phyloP scores from a whole-genome alignment of 2,888 invertebrate genomes.

The Esperia sulphurella region DNA sequence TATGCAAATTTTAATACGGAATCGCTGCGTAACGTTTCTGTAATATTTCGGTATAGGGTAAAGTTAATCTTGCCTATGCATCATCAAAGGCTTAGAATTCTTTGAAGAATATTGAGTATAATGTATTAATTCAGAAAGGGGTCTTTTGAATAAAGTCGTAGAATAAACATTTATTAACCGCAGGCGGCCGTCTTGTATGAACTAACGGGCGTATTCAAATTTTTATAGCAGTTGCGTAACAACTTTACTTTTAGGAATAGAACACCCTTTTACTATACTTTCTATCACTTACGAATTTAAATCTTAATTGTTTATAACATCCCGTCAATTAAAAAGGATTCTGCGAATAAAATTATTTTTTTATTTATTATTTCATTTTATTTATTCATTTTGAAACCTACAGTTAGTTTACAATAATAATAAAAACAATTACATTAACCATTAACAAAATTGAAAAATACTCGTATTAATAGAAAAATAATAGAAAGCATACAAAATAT shows the following conservation, averaged over 20 bases:
- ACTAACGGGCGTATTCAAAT: slow-evolving; percentile 4
- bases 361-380: too few species aligned
- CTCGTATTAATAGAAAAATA: too few species aligned
- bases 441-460: too few species aligned
- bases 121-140: neutral
- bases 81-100: neutral
- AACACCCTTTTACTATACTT: neutral
- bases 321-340: too few species aligned
- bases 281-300: too few species aligned
- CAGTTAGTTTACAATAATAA: too few species aligned
- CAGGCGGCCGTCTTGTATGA: neutral
- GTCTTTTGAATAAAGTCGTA: neutral
- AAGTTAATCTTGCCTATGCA: slow-evolving; percentile 1
- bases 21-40: neutral
- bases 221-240: neutral
- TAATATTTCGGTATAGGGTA: neutral
- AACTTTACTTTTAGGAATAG: neutral
- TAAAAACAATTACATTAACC: too few species aligned
- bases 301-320: too few species aligned
- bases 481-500: too few species aligned
- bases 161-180: neutral
- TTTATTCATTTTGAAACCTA: too few species aligned
- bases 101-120: neutral
- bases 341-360: too few species aligned
- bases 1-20: neutral